Base-by-base conservation (phyloP, 2,888 invertebrate species). In the Parnassius glacialis region DNA sequence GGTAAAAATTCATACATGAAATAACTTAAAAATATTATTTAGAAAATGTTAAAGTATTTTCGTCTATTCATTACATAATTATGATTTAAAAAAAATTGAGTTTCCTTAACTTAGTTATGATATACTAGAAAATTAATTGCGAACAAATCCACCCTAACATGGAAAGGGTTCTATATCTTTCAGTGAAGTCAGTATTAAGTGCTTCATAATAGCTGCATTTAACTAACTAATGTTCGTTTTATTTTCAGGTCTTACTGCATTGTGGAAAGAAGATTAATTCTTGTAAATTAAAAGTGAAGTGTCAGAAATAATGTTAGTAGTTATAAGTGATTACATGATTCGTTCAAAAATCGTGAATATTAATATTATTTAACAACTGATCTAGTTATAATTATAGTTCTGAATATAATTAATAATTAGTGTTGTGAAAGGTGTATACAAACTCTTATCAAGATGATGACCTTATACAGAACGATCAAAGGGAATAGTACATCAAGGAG, bases 381-480 rank as follows among this genome's bases (percentile, higher is more conserved):
- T 34, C 56, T 41, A 58, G n/a, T 51, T 47, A 50, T 51, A 50
- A 53, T 62, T 53, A 48, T 53, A 57, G 43, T 51, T 63, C 55
- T 52, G 64, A 65, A 67, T 53, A 60, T 65, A 70, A 59, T 70
- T 68, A 61, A 66, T 66, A 65, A 64, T 66, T 63, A 69, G 70
- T 72, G 70, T 72, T 66, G 74, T 75, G 76, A 72, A 66, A 60
- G 69, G 69, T 73, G 75, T 66, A 67, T 45, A 34, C 16, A 47
- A 56, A 47, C 3, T 12, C 10, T 44, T 44, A 50, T 70, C 83
- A 92, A 89, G 74, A 93, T 93, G 93, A 92, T 92, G 92, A 92
- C 93, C 71, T 64, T 93, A 57, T 93, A 93, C 74, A 81, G 92
- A 79, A 93, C 92, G 80, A 92, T 93, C 61, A 92, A 92, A 70